Base-by-base conservation (phyloP, 2,797 vertebrate genomes). In the Paguma larvata region DNA sequence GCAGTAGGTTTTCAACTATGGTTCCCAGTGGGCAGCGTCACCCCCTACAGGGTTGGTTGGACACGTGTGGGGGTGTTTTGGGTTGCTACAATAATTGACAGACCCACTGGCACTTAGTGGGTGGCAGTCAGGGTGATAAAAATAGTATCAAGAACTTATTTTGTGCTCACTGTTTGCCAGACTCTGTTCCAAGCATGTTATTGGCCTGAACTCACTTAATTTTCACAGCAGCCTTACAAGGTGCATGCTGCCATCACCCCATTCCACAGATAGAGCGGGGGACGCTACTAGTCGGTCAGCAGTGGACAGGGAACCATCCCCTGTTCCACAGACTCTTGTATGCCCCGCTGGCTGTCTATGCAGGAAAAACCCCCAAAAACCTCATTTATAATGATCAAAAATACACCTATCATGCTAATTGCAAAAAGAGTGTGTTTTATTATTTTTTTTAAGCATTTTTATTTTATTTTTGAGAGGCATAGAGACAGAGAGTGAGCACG, bases 201-300 rank as follows among this genome's bases (percentile, higher is more conserved):
- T 7, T 95, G 56, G 90, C 78, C 79, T 53, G 38, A 82, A 44
- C 32, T 92, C 13, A 27, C 86, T 95, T 73, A 30, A 59, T 90
- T 41, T 72, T 79, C n/a, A 92, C 3, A 56, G 59, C 16, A 46
- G 18, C 9, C 53, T 86, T 48, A n/a, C 27, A 56, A 70, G 30
- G 68, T 16, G 56, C 59, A 19, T 48, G 34, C 34, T 51, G 23
- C 56, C 16, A 34, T 77, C 48, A 53, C 41, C 23, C 25, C 59
- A 38, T 68, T 63, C 73, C 75, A 82, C 1, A 86, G 34, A 23
- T 0, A 78, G 15, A n/a, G 15, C 4, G n/a, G 48, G 34, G 63
- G 51, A 5, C 4, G 0, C 77, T 56, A 0, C 82, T 48, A 30
- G 56, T 48, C 15, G 2, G 25, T 77, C 7, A 23, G 44, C 68